Evolutionary conservation across 2,797 vertebrate species (phyloP).

Genomic region (Huso huso): DNA sequence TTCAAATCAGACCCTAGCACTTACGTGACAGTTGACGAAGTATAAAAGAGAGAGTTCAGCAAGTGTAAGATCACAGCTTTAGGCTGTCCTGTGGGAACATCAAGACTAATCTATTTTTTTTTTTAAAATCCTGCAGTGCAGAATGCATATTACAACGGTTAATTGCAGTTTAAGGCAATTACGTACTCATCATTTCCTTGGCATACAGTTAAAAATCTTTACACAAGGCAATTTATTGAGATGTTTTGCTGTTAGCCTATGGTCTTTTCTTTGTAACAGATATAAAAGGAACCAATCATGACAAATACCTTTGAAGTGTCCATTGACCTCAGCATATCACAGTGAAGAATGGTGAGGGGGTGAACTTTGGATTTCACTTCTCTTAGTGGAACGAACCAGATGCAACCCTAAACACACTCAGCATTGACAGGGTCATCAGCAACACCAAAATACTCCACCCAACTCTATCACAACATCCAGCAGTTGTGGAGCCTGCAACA

Average conservation of each 20-base stretch:
- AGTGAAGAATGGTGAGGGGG: not conserved
- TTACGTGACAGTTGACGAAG: not conserved
- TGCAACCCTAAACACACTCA: not conserved
- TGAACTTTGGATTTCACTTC: not conserved
- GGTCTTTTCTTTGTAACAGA: not conserved
- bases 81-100: not conserved
- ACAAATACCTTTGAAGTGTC: not conserved
- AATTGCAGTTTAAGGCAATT: constrained; percentile 49
- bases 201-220: constrained; percentile 37
- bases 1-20: not conserved
- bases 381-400: not conserved
- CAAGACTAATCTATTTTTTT: not conserved
- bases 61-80: not conserved
- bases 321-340: not conserved
- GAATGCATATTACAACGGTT: constrained; percentile 40
- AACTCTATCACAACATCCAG: too few relatives aligned
- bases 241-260: constrained; percentile 20
- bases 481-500: not conserved
- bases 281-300: not conserved
- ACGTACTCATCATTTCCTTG: constrained; percentile 35
- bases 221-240: constrained; percentile 36
- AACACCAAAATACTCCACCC: too few relatives aligned
- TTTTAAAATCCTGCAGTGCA: constrained; percentile 24
- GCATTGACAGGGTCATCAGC: too few relatives aligned
- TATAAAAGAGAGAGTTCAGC: not conserved